Conservation (phyloP, 1,140 invertebrate genomes). For the Aphaenogaster ashmeadi region DNA sequence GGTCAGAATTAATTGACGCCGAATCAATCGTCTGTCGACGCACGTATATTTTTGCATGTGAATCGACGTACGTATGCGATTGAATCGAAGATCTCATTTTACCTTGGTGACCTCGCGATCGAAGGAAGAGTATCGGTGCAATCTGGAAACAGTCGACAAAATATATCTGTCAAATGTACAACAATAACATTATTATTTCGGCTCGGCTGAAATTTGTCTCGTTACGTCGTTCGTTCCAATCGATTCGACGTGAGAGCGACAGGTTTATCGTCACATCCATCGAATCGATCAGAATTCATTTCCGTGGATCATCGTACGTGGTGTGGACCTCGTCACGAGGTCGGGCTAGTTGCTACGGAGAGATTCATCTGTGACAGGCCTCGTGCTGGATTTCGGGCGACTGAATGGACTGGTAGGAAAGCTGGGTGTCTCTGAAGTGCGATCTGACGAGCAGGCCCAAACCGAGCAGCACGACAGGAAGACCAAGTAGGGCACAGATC, state of each 20-base stretch:
- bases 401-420: constrained; percentile 74
- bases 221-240: background rate
- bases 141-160: constrained; percentile 41
- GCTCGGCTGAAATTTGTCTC: constrained; percentile 13
- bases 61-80: background rate
- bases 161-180: constrained; percentile 60
- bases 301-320: background rate
- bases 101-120: constrained; percentile 22
- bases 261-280: background rate
- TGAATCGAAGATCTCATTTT: constrained; percentile 8
- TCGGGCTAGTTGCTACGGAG: background rate
- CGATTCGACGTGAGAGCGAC: background rate
- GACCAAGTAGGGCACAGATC: constrained; percentile 88
- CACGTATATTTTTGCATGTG: background rate
- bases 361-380: constrained; percentile 83
- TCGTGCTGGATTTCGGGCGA: constrained; percentile 78
- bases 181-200: constrained; percentile 54
- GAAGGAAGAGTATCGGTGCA: constrained; percentile 20
- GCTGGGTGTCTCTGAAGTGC: constrained; percentile 86
- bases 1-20: background rate
- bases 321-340: background rate
- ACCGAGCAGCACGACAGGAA: constrained; percentile 88
- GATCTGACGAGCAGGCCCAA: constrained; percentile 87
- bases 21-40: background rate
- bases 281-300: constrained; percentile 36